Evolutionary conservation across 2,888 invertebrate genomes (phyloP).

Genomic region (Netelia inedita): DNA sequence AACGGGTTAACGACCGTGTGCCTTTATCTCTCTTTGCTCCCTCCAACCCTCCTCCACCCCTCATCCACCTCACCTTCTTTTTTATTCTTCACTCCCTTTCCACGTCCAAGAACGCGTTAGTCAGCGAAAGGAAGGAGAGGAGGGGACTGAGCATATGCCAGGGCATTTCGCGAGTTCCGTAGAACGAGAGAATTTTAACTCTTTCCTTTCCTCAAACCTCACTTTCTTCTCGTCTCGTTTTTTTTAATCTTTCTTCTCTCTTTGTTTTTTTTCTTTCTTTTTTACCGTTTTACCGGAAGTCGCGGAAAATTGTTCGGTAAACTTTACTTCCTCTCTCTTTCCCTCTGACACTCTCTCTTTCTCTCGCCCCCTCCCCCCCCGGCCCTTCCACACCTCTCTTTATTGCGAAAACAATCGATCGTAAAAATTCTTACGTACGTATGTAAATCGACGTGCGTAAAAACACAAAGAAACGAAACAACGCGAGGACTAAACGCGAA

Average conservation of each 20-base stretch:
- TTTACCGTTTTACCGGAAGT: neutral
- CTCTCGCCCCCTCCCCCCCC: too few relatives aligned
- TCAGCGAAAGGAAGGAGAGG: neutral
- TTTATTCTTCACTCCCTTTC: neutral
- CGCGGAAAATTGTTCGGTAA: neutral
- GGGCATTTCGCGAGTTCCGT: constrained; percentile 43
- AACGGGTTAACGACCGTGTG: constrained; percentile 69
- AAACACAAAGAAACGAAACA: neutral
- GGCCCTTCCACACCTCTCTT: neutral
- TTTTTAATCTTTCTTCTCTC: neutral
- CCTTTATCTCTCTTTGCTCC: constrained; percentile 57
- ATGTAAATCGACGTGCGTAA: neutral
- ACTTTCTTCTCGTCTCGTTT: too few relatives aligned
- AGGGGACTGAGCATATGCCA: constrained; percentile 52
- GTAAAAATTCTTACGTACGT: constrained; percentile 7
- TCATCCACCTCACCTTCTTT: constrained; percentile 14
- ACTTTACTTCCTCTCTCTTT: neutral
- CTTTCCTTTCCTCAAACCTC: neutral
- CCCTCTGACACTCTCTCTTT: neutral
- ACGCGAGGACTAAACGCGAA: neutral
- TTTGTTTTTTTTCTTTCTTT: constrained; percentile 1
- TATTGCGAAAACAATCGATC: constrained; percentile 18
- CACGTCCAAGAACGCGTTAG: constrained; percentile 35
- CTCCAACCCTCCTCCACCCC: constrained; percentile 14
- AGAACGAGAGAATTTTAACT: constrained; percentile 46